Percentiles rank a stretch among this genome's conserved stretches.
Evolutionary conservation across 2,797 vertebrate species (phyloP).

Genomic region (Acridotheres tristis): DNA sequence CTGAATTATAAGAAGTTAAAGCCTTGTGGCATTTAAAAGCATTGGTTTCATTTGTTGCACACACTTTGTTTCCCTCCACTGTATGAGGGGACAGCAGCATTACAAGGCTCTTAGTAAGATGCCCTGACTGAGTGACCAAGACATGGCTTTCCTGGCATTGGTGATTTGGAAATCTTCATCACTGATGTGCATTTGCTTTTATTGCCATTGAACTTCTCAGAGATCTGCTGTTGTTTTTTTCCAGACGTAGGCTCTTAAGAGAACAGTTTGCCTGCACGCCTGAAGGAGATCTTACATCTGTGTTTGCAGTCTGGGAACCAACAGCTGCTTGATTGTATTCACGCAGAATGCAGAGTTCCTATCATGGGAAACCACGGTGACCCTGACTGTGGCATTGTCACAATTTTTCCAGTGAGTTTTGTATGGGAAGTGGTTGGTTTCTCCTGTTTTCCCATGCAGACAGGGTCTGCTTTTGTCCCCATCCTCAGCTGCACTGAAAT

Average conservation of each 20-base stretch:
- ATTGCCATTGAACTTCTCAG: neutral
- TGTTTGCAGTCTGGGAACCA: neutral
- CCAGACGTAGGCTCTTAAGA: neutral
- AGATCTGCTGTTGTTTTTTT: neutral
- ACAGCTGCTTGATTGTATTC: neutral
- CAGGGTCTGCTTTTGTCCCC: neutral
- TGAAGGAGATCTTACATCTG: neutral
- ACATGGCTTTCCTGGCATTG: neutral
- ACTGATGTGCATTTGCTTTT: neutral
- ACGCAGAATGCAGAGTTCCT: neutral
- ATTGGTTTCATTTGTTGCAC: neutral
- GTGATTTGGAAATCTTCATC: neutral
- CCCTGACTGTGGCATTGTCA: neutral
- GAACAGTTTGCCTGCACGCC: neutral
- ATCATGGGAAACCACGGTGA: accelerated
- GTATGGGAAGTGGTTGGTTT: neutral
- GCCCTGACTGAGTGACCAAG: neutral
- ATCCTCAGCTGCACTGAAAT: neutral
- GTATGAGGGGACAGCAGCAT: neutral
- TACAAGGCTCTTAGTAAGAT: neutral
- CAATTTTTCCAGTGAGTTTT: neutral
- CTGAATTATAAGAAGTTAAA: neutral
- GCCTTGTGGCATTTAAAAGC: neutral
- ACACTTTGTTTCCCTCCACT: neutral
- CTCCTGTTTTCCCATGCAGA: neutral